Evolutionary conservation across 2,888 invertebrate species (phyloP), one percentile per base, ranked within the genome.

Genomic region (Colletes collaris): DNA sequence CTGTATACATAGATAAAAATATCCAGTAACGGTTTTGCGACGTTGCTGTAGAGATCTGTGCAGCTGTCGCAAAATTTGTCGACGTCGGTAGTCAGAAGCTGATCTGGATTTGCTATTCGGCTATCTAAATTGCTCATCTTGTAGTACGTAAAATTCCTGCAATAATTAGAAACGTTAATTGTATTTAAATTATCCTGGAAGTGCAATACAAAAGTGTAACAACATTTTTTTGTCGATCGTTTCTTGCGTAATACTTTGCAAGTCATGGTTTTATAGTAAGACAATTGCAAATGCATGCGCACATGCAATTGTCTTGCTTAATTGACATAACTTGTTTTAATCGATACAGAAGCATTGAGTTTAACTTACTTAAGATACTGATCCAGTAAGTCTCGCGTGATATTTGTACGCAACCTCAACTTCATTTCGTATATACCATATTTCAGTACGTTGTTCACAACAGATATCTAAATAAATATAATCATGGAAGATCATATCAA

Each of bases 41-140:
- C 96, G 92, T 99, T 99, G 79, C 98, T 98, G 94, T 99, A 99
- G 13, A 99, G 94, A 91, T 99, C 99, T 0, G 98, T 97, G 50
- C 98, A 96, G 72, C 98, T 97, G 87, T 98, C 98, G 92, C 99
- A 99, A 94, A 99, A 99, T 93, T 98, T 98, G 93, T 99, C 99
- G 1, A 99, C 97, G 92, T 99, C 99, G 0, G 97, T 98, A 0
- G 99, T 99, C 72, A 99, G 94, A 63, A 99, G 94, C 92, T 99
- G 99, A 93, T 99, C 99, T 0, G 98, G 97, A 94, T 99, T 99
- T 11, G 98, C 95, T 93, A 99, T 98, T 91, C 99, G 95, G 90
- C 97, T 98, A 93, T 99, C 99, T 88, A 99, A 94, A 93, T 99
- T 99, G 79, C 97, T 96, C 95, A 99, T 98, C 94, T 98, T 97